Evolutionary conservation across 2,797 vertebrate genomes (phyloP), one percentile per base, ranked within the genome.

Genomic region (Neosilurus hyrtlii): DNA sequence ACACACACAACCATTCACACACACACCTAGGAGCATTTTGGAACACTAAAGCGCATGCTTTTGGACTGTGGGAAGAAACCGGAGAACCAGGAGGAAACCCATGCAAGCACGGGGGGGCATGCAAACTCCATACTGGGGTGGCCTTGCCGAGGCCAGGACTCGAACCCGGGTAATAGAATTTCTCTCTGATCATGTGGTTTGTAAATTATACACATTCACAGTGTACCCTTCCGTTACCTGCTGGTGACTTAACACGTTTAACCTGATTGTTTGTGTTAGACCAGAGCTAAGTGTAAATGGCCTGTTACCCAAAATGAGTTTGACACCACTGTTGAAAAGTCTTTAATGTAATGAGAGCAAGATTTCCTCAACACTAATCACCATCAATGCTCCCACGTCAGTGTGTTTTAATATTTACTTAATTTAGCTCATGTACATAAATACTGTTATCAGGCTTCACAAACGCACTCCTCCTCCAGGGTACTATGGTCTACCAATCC

Each of bases 341-440:
- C 43, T 68, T 80, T 15, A 37, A 3, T 70, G 4, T 11, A 59
- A 37, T 37, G 54, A 30, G 20, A 57, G 22, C 4, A 68, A 68
- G 56, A 1, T 73, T 73, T 73, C n/a, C 2, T 56, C 51, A 30
- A 30, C 24, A 11, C 24, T 74, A 30, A 73, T 30, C 14, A 72
- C 6, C 14, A 54, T 3, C 7, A 72, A 26, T 52, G 72, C 8
- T 56, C 7, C 26, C 16, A 65, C 26, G 59, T 76, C 15, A 3
- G 1, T 0, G 18, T 57, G 24, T 68, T 51, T 51, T 1, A 3
- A 63, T 24, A 61, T 24, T 37, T 5, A 59, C 62, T 57, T 37
- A 57, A 83, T 77, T n/a, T 37, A 61, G 24, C 56, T 78, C 54
- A 51, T 78, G 24, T 62, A 15, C 4, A 15, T 63, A 12, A 71